These are phyloP conservation scores for Tetrao urogallus DNA, from an alignment of 2,113 vertebrate species.

Conservation along the genomic window DNA sequence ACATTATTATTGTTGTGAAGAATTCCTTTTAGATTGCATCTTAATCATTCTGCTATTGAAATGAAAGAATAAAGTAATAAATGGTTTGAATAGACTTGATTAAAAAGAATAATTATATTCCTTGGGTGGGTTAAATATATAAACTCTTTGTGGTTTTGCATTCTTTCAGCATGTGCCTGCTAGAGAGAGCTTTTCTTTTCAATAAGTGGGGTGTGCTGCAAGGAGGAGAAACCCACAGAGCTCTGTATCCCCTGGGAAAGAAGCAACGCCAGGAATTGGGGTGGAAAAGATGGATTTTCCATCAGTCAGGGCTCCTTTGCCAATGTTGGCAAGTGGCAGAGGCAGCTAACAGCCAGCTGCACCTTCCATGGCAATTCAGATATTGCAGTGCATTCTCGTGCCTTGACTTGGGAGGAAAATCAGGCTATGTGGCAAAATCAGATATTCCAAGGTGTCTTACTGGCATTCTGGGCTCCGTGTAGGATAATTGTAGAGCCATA, in stretches of 20 bases:
- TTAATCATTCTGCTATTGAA: conserved; percentile 77
- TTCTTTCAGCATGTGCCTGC: conserved; percentile 49
- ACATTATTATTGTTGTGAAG: conserved; percentile 74
- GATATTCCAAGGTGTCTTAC: background rate
- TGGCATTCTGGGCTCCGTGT: background rate
- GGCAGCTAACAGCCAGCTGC: background rate
- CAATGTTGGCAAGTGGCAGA: background rate
- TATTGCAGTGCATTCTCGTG: rapidly evolving
- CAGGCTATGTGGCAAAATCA: background rate
- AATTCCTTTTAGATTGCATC: conserved; percentile 78
- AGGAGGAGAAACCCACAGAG: background rate
- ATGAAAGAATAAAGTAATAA: conserved; percentile 79
- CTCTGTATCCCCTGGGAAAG: background rate
- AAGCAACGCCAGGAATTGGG: rapidly evolving
- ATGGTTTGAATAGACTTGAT: conserved; percentile 78
- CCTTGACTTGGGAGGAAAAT: background rate
- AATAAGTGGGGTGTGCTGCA: background rate
- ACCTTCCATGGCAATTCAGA: background rate
- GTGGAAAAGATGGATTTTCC: background rate
- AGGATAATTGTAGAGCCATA: no score
- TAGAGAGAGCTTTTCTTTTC: background rate
- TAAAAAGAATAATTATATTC: conserved; percentile 79
- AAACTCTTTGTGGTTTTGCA: conserved; percentile 61
- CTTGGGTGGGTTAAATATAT: conserved; percentile 69
- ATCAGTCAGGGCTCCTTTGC: background rate